Percentiles rank a stretch among this genome's conserved stretches.
Evolutionary conservation across 2,113 vertebrate genomes (phyloP).

Genomic region (Patagioenas fasciata): DNA sequence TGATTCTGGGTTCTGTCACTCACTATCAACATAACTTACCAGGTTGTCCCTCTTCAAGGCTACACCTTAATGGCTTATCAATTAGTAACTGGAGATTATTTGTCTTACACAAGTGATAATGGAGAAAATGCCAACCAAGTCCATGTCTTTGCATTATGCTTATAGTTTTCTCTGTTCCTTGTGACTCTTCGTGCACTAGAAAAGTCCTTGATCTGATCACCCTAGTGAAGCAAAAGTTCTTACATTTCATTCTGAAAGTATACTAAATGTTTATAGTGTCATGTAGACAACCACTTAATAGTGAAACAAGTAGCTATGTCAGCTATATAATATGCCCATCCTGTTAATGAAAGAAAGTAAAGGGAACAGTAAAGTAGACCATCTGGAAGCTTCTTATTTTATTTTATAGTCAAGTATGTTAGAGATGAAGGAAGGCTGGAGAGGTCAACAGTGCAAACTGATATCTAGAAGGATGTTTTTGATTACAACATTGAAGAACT

Average conservation of each 20-base stretch:
- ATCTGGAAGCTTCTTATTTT: not conserved
- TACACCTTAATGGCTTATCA: not conserved
- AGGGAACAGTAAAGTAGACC: not conserved
- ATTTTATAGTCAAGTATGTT: not conserved
- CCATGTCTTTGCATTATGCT: not conserved
- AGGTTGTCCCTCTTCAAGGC: not conserved
- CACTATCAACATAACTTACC: not conserved
- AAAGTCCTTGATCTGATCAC: not conserved
- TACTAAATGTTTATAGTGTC: not conserved
- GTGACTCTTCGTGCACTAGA: not conserved
- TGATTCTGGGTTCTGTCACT: not conserved
- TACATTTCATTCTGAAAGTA: not conserved
- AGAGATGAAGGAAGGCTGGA: not conserved
- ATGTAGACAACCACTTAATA: not conserved
- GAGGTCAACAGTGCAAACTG: not conserved
- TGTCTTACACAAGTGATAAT: not conserved
- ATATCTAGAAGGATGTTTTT: not conserved
- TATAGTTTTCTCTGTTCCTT: not conserved
- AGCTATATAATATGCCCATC: not conserved
- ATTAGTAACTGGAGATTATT: not conserved
- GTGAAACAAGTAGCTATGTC: not conserved
- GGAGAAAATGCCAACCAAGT: not conserved
- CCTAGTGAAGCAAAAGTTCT: not conserved
- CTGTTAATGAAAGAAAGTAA: not conserved
- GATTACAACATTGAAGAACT: not conserved